Evolutionary conservation across 1,140 invertebrate genomes (phyloP).

Genomic region (Bombus sylvicola): DNA sequence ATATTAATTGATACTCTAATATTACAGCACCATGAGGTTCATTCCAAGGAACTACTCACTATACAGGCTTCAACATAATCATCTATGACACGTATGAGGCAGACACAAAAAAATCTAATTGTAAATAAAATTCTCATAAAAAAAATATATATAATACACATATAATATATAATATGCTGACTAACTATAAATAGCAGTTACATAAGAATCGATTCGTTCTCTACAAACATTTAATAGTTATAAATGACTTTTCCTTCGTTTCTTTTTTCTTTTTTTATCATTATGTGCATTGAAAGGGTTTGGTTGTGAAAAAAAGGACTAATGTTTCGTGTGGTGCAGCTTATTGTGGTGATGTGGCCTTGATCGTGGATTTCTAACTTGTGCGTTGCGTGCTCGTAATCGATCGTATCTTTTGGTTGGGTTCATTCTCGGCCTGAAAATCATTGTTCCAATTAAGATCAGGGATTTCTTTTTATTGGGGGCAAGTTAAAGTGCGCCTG

Average conservation of each 20-base stretch:
- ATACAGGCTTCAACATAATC: constrained; percentile 48
- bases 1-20: constrained; percentile 74
- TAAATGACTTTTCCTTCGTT: constrained; percentile 13
- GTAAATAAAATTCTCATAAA: constrained; percentile 55
- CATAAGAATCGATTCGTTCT: constrained; percentile 37
- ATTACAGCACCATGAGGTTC: constrained; percentile 72
- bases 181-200: constrained; percentile 58
- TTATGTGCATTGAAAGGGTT: constrained; percentile 60
- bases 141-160: constrained; percentile 45
- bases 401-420: constrained; percentile 72
- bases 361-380: constrained; percentile 76
- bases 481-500: background rate
- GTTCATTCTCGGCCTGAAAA: constrained; percentile 79
- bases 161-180: constrained; percentile 32
- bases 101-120: constrained; percentile 32
- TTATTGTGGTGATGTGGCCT: constrained; percentile 77
- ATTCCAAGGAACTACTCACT: constrained; percentile 66
- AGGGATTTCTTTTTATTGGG: background rate
- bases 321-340: constrained; percentile 77
- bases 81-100: constrained; percentile 43
- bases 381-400: constrained; percentile 69
- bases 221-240: constrained; percentile 33
- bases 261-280: constrained; percentile 14
- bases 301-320: constrained; percentile 65
- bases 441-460: constrained; percentile 65